Base-by-base conservation (phyloP, 2,113 vertebrate species). In the Lasiurus cinereus region DNA sequence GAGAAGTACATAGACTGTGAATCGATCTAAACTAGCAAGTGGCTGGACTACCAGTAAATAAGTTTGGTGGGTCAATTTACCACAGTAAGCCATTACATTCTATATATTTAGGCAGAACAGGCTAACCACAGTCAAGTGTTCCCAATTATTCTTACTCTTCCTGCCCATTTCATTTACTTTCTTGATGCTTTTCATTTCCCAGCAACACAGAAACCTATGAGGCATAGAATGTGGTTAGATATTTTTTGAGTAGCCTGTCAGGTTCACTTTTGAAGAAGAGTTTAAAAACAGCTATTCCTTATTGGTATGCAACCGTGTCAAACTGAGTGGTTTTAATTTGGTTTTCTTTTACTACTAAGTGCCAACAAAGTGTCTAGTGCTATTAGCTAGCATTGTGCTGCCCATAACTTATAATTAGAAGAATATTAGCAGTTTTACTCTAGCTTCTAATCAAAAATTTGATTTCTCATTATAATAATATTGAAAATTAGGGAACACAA, bases 201-300 rank as follows among this genome's bases (percentile, higher is more conserved):
- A 94, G 24, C 39, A 96, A 36, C 52, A 69, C n/a, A 52, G 97
- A 97, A 96, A 97, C 14, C 3, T 27, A 89, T 22, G 36, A 95
- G 82, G 46, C 31, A 89, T 39, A 78, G 16, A 70, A 86, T 76
- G 6, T 46, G 54, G 29, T 10, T 22, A 91, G 15, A 4, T 74
- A 72, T 52, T 80, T 80, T 94, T 77, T 4, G 14, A 59, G 50
- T 88, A 93, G 12, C n/a, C n/a, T 96, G 43, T 62, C 70, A 59
- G 14, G 2, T 39, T 87, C 84, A 43, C 6, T 82, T 39, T 82
- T 70, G 69, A 91, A 69, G 9, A 97, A 91, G 6, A 84, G n/a
- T 15, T 46, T 95, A n/a, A 92, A 90, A 24, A 48, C 4, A 13
- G 18, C 62, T 91, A 14, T 36, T 48, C 5, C 50, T 94, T n/a